These are phyloP conservation scores for Cactoblastis cactorum DNA, from an alignment of 2,888 invertebrate species.

Conservation along the genomic window DNA sequence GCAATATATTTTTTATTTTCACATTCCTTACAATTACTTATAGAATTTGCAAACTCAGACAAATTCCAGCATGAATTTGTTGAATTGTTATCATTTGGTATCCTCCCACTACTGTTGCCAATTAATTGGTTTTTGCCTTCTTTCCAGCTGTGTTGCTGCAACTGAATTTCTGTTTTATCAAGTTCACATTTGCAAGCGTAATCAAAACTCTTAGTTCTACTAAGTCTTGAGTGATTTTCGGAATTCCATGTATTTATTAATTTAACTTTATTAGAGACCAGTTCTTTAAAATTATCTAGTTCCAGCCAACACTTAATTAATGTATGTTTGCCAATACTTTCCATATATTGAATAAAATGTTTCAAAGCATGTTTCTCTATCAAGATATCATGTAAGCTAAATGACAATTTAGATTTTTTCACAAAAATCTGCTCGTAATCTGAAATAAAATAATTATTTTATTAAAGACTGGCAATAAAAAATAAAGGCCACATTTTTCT, in stretches of 20 bases:
- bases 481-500: neutral
- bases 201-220: conserved; percentile 60
- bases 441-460: conserved; percentile 37
- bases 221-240: conserved; percentile 44
- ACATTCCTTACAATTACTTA: conserved; percentile 30
- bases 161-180: conserved; percentile 31
- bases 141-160: conserved; percentile 44
- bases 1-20: conserved; percentile 28
- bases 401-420: conserved; percentile 83
- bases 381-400: conserved; percentile 87
- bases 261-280: conserved; percentile 29
- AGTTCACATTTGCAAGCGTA: conserved; percentile 41
- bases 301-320: conserved; percentile 88
- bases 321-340: conserved; percentile 82
- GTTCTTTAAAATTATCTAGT: conserved; percentile 82
- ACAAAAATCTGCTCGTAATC: conserved; percentile 48
- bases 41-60: conserved; percentile 33
- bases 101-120: conserved; percentile 36
- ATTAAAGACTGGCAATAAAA: neutral
- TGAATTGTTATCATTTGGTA: conserved; percentile 39
- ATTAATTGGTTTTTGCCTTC: conserved; percentile 33
- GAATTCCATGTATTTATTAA: conserved; percentile 25
- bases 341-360: conserved; percentile 92
- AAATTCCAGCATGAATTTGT: conserved; percentile 57
- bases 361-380: conserved; percentile 88